A percentile compares a stretch with the other conserved stretches of the same genome.
phyloP scores from a whole-genome alignment of 2,797 vertebrate genomes.

The Leuciscus waleckii region DNA sequence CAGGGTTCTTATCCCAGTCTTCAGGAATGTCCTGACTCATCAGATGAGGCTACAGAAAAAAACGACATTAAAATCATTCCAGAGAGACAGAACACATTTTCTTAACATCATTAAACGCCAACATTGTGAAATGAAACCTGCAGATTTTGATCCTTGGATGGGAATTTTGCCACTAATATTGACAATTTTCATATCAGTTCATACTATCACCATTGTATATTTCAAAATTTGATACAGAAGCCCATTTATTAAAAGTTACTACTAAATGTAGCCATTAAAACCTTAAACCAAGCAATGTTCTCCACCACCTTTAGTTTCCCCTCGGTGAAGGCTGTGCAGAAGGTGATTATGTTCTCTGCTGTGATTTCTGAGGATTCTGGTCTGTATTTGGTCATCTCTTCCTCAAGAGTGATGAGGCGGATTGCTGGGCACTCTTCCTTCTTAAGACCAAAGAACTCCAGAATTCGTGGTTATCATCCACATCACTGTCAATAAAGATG shows the following conservation, averaged over 20 bases:
- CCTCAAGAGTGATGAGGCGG: constrained; percentile 95
- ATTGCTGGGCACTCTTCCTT: constrained; percentile 97
- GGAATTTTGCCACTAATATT: no score
- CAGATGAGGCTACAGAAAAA: constrained; percentile 86
- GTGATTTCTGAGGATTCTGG: constrained; percentile 86
- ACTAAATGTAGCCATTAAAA: background rate
- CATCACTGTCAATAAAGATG: constrained; percentile 97
- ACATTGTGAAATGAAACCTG: no score
- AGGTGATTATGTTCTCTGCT: constrained; percentile 85
- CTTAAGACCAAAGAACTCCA: constrained; percentile 98
- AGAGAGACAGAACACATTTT: background rate
- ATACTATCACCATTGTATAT: background rate
- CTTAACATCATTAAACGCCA: background rate
- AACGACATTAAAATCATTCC: background rate
- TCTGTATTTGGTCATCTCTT: constrained; percentile 99
- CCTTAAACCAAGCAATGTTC: background rate
- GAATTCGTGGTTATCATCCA: constrained; percentile 96
- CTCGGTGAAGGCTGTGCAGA: constrained; percentile 89
- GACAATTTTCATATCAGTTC: background rate
- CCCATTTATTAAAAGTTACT: background rate
- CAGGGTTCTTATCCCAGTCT: constrained; percentile 94
- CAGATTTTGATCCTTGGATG: no score
- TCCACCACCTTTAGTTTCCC: constrained; percentile 92
- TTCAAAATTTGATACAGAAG: background rate
- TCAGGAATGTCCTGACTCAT: constrained; percentile 97